A percentile compares a stretch with the other conserved stretches of the same genome.
These are phyloP conservation scores for Limanda limanda DNA, from an alignment of 2,113 vertebrate genomes.

Conservation along the genomic window DNA sequence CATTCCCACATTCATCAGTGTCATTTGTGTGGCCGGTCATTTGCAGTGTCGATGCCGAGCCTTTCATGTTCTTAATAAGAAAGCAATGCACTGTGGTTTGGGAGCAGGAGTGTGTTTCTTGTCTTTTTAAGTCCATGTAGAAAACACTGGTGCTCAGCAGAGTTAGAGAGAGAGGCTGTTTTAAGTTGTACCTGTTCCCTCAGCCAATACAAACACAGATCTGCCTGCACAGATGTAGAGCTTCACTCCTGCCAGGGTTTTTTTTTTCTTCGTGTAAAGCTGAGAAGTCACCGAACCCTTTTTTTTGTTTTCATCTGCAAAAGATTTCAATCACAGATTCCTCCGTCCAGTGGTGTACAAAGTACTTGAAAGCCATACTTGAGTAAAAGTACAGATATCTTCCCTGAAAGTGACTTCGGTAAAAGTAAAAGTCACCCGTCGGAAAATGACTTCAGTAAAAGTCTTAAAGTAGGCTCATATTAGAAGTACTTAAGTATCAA, in stretches of 20 bases:
- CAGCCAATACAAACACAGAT: constrained; percentile 80
- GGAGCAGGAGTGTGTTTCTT: constrained; percentile 41
- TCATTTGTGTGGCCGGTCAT: constrained; percentile 19
- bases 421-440: no score
- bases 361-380: no score
- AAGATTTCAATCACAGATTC: constrained; percentile 39
- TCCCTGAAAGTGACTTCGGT: no score
- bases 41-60: neutral
- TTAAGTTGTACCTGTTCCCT: constrained; percentile 66
- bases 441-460: no score
- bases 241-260: constrained; percentile 60
- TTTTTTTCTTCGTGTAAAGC: constrained; percentile 32
- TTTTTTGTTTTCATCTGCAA: constrained; percentile 43
- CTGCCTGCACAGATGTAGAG: constrained; percentile 71
- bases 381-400: no score
- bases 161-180: constrained; percentile 62
- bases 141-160: constrained; percentile 71
- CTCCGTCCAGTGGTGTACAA: no score
- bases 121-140: constrained; percentile 45
- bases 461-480: no score
- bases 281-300: constrained; percentile 60
- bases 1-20: constrained; percentile 26
- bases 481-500: no score
- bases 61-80: constrained; percentile 41
- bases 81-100: constrained; percentile 17